Base-by-base conservation (phyloP, 2,113 vertebrate species). In the Carassius auratus region DNA sequence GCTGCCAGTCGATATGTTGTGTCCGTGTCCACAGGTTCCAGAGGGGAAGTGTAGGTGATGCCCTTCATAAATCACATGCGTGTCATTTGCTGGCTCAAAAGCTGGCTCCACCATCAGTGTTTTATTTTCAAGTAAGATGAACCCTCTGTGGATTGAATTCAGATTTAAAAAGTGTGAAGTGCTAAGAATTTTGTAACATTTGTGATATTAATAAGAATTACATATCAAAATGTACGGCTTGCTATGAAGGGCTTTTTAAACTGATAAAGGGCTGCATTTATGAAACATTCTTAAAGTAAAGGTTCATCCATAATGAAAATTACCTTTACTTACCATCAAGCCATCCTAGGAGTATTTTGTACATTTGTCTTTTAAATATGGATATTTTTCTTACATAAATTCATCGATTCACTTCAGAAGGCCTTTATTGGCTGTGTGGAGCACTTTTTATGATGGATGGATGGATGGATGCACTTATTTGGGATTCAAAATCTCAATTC, bases 101-200 rank as follows among this genome's bases (percentile, higher is more conserved):
- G 95, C 87, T 0, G 97, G 97, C 90, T 99, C 98, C 93, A 99
- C 90, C 85, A 98, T 75, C 76, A 95, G 98, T 84, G 95, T 95
- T 91, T 86, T 94, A 90, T 96, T 95, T 89, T 89, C 95, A 88
- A 97, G 91, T 64, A 92, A 92, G 91, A 99, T 94, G 85, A 98
- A 95, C 84, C 98, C 98, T 94, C 98, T 99, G 93, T 84, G 76
- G 79, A 89, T 68, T 36, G 59, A 42, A 83, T 55, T 4, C 30
- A 66, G 21, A 48, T 69, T 8, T 23, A 75, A 75, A 45, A 66
- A 15, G 26, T 26, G 26, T 26, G 26, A 26, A 26, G 26, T 33
- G 26, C 3, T 68, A 33, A 17, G 6, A 15, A 3, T 14, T 2
- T 26, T 66, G 26, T 6, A 66, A 14, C 12, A 14, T 64, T 64